Conservation (phyloP, 1,140 invertebrate species). For the Drosophila seguyi region DNA sequence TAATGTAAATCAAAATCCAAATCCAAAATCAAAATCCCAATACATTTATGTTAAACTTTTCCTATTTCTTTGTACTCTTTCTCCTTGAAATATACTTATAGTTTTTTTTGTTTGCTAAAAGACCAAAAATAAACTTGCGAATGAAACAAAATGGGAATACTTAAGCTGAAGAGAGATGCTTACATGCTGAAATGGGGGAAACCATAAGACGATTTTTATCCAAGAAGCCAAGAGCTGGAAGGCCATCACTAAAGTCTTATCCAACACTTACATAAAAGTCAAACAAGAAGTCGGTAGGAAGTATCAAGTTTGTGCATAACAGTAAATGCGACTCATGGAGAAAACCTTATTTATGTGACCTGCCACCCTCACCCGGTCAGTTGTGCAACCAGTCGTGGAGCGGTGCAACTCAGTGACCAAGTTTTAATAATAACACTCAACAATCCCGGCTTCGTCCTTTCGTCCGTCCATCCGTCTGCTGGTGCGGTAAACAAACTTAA, state of each 20-base stretch:
- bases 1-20: not conserved
- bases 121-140: slow-evolving; percentile 47
- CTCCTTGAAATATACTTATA: slow-evolving; percentile 50
- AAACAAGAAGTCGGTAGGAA: slow-evolving; percentile 18
- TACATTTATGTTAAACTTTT: slow-evolving; percentile 14
- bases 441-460: slow-evolving; percentile 14
- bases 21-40: not conserved
- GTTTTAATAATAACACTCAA: slow-evolving; percentile 64
- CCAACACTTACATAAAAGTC: slow-evolving; percentile 58
- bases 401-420: slow-evolving; percentile 50
- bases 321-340: slow-evolving; percentile 58
- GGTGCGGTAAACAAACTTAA: slow-evolving; percentile 73
- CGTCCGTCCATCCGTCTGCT: slow-evolving; percentile 6
- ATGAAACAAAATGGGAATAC: not conserved
- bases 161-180: slow-evolving; percentile 3
- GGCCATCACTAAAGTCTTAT: slow-evolving; percentile 23
- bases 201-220: slow-evolving; percentile 7
- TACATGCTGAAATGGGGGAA: not conserved
- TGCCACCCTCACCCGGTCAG: not conserved
- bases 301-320: slow-evolving; percentile 59
- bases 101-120: not conserved
- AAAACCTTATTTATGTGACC: slow-evolving; percentile 32
- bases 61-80: slow-evolving; percentile 14
- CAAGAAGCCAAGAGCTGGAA: not conserved
- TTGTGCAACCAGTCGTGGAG: slow-evolving; percentile 49